Conservation (phyloP, 2,888 invertebrate genomes). For the Eristalis tenax region DNA sequence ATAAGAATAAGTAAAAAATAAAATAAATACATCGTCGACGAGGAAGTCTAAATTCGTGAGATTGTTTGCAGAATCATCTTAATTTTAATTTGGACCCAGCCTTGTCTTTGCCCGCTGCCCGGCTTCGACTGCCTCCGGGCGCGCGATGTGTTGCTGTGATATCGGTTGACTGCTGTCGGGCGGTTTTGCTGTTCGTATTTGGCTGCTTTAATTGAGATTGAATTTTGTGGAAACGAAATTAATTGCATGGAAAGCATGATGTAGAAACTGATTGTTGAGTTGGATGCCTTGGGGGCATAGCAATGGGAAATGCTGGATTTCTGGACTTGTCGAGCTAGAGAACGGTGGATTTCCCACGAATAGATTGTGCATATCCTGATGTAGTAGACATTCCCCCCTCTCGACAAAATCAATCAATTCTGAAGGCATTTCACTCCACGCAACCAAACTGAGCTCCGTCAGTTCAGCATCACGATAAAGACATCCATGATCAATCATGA, state of each 20-base stretch:
- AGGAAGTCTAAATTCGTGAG: slow-evolving; percentile 66
- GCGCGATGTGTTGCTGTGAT: slow-evolving; percentile 13
- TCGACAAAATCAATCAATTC: background rate
- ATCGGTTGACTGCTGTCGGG: background rate
- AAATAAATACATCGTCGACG: slow-evolving; percentile 45
- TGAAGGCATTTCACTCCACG: background rate
- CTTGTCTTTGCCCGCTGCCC: too few species aligned
- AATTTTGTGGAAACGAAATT: background rate
- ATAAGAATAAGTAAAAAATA: slow-evolving; percentile 28
- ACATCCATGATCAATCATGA: slow-evolving; percentile 1
- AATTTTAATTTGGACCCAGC: slow-evolving; percentile 53
- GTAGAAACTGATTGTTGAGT: background rate
- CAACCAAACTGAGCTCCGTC: background rate
- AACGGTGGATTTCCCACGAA: background rate
- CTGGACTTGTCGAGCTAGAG: too few species aligned
- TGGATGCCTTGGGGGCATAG: background rate
- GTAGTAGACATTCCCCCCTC: background rate
- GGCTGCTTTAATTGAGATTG: slow-evolving; percentile 42
- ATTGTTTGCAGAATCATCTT: slow-evolving; percentile 52
- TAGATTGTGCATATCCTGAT: too few species aligned
- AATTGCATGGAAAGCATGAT: background rate
- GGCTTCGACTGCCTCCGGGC: background rate
- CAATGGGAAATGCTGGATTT: too few species aligned
- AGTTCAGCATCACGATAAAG: background rate
- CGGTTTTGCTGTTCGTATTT: background rate